Conservation (phyloP, 2,888 invertebrate genomes). For the Hanleya hanleyi region DNA sequence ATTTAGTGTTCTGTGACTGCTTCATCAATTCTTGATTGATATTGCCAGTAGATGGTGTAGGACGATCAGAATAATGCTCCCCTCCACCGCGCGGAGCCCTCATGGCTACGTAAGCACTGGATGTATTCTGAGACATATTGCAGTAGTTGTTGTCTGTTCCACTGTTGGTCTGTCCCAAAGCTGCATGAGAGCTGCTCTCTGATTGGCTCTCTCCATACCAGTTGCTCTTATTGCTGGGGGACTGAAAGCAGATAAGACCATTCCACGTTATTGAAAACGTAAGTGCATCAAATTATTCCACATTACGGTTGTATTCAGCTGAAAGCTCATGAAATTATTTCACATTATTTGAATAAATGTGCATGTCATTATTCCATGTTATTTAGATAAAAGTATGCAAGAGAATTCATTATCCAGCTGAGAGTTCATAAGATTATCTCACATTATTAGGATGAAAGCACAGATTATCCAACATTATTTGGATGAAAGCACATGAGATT, state of each 20-base stretch:
- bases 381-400: too few relatives aligned
- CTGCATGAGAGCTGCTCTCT: constrained; percentile 3
- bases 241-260: neutral
- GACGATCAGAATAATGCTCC: neutral
- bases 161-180: neutral
- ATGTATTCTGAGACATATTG: neutral
- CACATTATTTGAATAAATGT: too few relatives aligned
- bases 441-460: too few relatives aligned
- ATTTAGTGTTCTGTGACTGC: constrained; percentile 66
- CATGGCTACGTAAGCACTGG: neutral
- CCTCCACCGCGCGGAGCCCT: neutral
- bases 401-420: too few relatives aligned
- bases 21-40: constrained; percentile 64
- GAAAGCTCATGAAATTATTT: too few relatives aligned
- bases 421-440: too few relatives aligned
- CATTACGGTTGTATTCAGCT: too few relatives aligned
- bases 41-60: constrained; percentile 55
- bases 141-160: neutral
- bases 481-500: too few relatives aligned
- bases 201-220: neutral
- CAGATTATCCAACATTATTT: too few relatives aligned
- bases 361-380: too few relatives aligned
- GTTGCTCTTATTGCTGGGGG: neutral
- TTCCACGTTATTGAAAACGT: too few relatives aligned
- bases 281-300: too few relatives aligned